Base-by-base conservation (phyloP, 2,797 vertebrate genomes). In the Austrolebias charrua region DNA sequence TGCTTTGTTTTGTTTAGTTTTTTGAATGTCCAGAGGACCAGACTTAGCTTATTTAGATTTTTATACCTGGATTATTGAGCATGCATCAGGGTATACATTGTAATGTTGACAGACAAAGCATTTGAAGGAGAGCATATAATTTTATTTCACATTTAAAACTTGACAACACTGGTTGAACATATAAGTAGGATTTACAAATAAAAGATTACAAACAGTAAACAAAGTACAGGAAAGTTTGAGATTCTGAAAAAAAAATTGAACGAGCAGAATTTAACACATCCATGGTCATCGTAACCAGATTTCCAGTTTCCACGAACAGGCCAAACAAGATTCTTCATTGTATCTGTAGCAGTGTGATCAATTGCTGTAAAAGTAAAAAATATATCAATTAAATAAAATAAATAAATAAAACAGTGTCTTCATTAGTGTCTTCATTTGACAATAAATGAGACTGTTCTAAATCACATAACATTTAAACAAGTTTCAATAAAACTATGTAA, bases 321-420 rank as follows among this genome's bases (percentile, higher is more conserved):
- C 3, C 44, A 55, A 66, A 50, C 2, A 42, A 20, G 48, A 61
- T 33, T 50, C 44, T 55, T 58, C 46, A 24, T 18, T 12, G 33
- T 13, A 44, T 31, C 61, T 12, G 29, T 24, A 45, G 54, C 44
- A 29, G 18, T 42, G 31, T 55, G 60, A 66, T 82, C 80, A 80
- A 58, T 74, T 79, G 64, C 83, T 82, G 67, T 14, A 38, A 63
- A 14, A 42, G 48, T 8, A 8, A 24, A 29, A 48, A 5, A 63
- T 6, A 46, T 24, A 64, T 20, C 16, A 8, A 43, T 1, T 43
- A 1, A 4, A 29, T 50, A 42, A 8, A 51, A 29, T 29, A 47
- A 38, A 50, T 54, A 8, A 5, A 0, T 2, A 24, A 24, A 24
- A 24, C 24, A 24, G 24, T 24, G 24, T 24, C 24, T 24, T 1